Base-by-base conservation (phyloP, 1,140 invertebrate genomes). In the Neuroterus valhalla region DNA sequence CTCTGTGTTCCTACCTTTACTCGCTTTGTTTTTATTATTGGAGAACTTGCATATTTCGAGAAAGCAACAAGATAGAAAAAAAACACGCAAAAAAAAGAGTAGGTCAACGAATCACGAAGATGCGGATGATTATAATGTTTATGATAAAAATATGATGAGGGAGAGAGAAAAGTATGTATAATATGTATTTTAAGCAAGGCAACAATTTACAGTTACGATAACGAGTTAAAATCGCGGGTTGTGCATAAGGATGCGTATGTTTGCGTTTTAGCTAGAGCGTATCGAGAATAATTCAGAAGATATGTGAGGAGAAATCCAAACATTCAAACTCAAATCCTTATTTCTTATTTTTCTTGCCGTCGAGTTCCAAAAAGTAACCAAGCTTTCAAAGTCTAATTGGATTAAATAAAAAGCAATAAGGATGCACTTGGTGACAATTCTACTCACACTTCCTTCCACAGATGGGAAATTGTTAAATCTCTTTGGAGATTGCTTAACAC, bases 121-220 rank as follows among this genome's bases (percentile, higher is more conserved):
- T 55, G 44, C 70, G 70, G 75, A 78, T 75, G 77, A 74, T 68
- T 79, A 74, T 76, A 66, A 55, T 75, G 75, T 66, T 46, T 74
- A 75, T 68, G 15, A 42, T 17, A 62, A 67, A 62, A 62, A 31
- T 17, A 38, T 19, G 68, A 66, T 48, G 66, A 46, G 71, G 75
- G 70, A 48, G 73, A 76, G 62, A 73, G 75, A 68, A 78, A 75
- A 79, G 72, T 77, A 80, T 86, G 82, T 85, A 86, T 85, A 84
- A 84, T 84, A 78, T 85, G 80, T 86, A 84, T 85, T 86, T 84
- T 83, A 85, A 83, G 84, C 80, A 81, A 81, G 74, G 77, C 69
- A 78, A 76, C 66, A 75, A 78, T 81, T 81, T 80, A 82, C 78
- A 77, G 79, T 82, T 77, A 79, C 78, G 72, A 75, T 80, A 81